These are phyloP conservation scores for Otolemur garnettii DNA, from an alignment of 2,113 vertebrate species.

Conservation along the genomic window DNA sequence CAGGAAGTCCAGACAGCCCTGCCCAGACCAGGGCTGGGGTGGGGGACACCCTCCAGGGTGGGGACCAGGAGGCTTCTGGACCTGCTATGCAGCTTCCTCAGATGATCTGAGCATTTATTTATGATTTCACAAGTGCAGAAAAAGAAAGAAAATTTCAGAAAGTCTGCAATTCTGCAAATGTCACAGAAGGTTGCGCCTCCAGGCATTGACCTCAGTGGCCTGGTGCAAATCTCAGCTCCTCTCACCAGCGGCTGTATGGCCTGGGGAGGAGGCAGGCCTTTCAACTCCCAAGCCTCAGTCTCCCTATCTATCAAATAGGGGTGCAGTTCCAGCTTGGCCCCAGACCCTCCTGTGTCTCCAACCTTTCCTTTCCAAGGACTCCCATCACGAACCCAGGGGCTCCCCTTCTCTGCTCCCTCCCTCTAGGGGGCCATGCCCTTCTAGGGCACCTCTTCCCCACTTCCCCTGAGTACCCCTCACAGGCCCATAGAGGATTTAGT, in stretches of 20 bases:
- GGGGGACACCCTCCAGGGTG: not conserved
- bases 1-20: not conserved
- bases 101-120: not conserved
- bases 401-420: too few species aligned
- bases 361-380: not conserved
- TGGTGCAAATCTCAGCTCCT: rapidly evolving
- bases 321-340: not conserved
- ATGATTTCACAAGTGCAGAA: not conserved
- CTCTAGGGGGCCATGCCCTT: too few species aligned
- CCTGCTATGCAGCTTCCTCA: not conserved
- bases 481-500: too few species aligned
- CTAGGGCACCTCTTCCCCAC: too few species aligned
- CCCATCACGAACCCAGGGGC: too few species aligned
- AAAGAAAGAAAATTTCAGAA: not conserved
- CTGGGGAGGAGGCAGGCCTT: too few species aligned
- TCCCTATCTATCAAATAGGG: not conserved
- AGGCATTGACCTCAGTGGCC: too few species aligned
- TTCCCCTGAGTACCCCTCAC: not conserved
- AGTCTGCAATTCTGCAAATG: rapidly evolving
- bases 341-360: too few species aligned
- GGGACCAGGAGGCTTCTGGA: not conserved
- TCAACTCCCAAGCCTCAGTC: not conserved
- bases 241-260: rapidly evolving
- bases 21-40: not conserved
- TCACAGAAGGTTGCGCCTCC: rapidly evolving